Evolutionary conservation across 2,113 vertebrate species (phyloP), one percentile per base, ranked within the genome.

Genomic region (Trematocara marginatum): DNA sequence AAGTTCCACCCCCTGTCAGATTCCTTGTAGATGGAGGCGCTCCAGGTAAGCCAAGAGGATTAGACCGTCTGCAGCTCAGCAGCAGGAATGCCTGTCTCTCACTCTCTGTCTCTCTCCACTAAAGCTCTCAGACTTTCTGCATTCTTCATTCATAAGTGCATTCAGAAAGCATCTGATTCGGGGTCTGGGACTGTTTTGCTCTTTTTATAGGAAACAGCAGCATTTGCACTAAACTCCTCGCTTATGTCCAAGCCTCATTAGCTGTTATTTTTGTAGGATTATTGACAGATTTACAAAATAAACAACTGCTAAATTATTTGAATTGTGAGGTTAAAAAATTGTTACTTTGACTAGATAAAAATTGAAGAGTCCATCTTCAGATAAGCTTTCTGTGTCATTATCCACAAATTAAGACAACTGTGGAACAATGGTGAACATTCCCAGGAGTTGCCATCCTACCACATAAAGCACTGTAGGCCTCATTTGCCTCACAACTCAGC

Each of bases 31-130:
- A 69, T 29, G 34, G 79, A 88, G 59, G 84, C 20, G 45, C 47
- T 74, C 18, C 56, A 89, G 82, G 87, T 91, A 71, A 89, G 56
- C 49, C 9, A 78, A 57, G 80, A 79, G 59, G 85, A 91, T 89
- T 79, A 89, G 66, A 83, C 26, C 3, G 45, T 85, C 80, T 34
- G 85, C 79, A 47, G 80, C 82, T 74, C 59, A 6, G 51, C 80
- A 13, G 85, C 57, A 29, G 59, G 83, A 83, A 84, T 29, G 47
- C 13, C 20, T 18, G 38, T 83, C 74, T 71, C 8, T 16, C 66
- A 7, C 61, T 66, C 35, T 76, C 49, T 69, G 52, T 78, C 9
- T 71, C 79, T n/a, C n/a, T 47, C 40, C 57, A 40, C 78, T 66
- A 51, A 31, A 80, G 35, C 34, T 10, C 10, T n/a, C 34, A 56